A percentile compares a stretch with the other conserved stretches of the same genome.
Evolutionary conservation across 2,797 vertebrate genomes (phyloP).

Genomic region (Chiropotes sagulatus): DNA sequence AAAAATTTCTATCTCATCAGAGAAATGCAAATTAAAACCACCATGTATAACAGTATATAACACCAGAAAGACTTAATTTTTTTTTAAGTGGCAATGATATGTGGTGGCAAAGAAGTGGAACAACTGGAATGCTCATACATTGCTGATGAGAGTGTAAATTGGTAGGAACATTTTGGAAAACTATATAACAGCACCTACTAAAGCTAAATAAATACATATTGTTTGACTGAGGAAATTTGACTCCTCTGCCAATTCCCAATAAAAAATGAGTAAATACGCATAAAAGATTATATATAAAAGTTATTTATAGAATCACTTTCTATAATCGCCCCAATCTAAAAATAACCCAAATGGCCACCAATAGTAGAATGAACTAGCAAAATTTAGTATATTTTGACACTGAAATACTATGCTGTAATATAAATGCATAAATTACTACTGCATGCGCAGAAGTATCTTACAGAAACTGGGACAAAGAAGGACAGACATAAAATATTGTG

Average conservation of each 20-base stretch:
- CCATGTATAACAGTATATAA: not conserved
- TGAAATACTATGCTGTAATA: not conserved
- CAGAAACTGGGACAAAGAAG: not conserved
- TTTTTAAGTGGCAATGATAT: not conserved
- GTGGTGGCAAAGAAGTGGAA: not conserved
- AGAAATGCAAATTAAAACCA: conserved; percentile 43
- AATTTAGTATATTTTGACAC: not conserved
- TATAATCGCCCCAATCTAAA: not conserved
- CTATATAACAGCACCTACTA: not conserved
- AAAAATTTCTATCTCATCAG: not conserved
- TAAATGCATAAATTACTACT: not conserved
- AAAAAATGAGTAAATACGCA: not conserved
- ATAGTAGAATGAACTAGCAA: not conserved
- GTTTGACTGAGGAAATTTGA: not conserved
- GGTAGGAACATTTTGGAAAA: not conserved
- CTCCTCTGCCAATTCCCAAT: not conserved
- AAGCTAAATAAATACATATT: not conserved
- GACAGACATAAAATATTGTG: not conserved
- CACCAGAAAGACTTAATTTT: not conserved
- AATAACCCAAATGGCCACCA: not conserved
- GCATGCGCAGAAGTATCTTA: not conserved
- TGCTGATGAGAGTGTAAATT: not conserved
- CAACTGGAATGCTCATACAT: not conserved
- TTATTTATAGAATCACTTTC: not conserved
- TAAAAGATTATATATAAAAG: not conserved